Conservation (phyloP, 2,797 vertebrate species). For the Myripristis murdjan region DNA sequence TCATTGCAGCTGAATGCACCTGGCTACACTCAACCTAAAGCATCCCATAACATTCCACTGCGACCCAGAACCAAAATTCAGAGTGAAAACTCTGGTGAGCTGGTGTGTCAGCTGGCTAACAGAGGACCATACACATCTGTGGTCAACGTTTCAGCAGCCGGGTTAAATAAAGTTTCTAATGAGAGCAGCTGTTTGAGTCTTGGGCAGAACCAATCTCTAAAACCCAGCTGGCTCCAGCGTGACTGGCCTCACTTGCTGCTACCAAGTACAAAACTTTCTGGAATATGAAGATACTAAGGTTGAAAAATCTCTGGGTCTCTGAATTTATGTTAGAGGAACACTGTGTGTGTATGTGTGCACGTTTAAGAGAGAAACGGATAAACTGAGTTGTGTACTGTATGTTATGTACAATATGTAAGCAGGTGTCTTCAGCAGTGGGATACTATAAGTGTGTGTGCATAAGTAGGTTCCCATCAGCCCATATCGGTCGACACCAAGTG, state of each 20-base stretch:
- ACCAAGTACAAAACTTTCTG: conserved; percentile 13
- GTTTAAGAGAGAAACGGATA: background rate
- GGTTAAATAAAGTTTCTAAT: conserved; percentile 70
- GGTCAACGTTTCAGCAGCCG: conserved; percentile 56
- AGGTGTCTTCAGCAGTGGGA: conserved; percentile 4
- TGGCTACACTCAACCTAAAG: conserved; percentile 2
- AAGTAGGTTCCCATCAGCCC: conserved; percentile 43
- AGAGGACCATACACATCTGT: conserved; percentile 52
- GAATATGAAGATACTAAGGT: background rate
- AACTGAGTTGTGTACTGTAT: background rate
- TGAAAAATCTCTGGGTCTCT: conserved; percentile 9
- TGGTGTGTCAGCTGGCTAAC: conserved; percentile 53
- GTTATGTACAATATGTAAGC: conserved; percentile 17
- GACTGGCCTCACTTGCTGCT: background rate
- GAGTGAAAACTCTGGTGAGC: conserved; percentile 16
- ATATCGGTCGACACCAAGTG: conserved; percentile 52
- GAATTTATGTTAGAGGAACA: conserved; percentile 4
- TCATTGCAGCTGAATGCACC: conserved; percentile 19
- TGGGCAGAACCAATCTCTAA: conserved; percentile 48
- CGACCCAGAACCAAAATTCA: conserved; percentile 16
- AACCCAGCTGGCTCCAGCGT: conserved; percentile 44
- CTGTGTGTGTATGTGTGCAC: background rate
- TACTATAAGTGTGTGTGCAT: conserved; percentile 15
- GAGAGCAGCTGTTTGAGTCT: conserved; percentile 64
- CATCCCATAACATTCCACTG: background rate